Base-by-base conservation (phyloP, 35 echinoderm and acorn worm genomes). In the Lytechinus pictus region DNA sequence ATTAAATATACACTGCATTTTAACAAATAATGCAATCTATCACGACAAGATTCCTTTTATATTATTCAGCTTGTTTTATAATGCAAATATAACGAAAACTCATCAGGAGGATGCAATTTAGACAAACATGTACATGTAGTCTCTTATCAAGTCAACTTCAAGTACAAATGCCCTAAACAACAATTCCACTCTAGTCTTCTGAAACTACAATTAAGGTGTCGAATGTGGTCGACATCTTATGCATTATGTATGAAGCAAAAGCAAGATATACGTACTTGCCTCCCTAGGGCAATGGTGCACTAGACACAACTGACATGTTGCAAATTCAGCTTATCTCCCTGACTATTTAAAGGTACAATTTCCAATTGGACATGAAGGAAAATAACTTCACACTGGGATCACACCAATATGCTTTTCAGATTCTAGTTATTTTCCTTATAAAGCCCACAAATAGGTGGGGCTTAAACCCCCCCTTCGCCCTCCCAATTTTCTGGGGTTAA, bases 191-290 rank as follows among this genome's bases (percentile, higher is more conserved):
- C 19, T 16, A 79, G 66, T 79, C 66, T 79, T 16, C 66, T 79
- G 66, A 79, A 79, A 79, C 66, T 79, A 79, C 66, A 79, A 79
- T 79, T 79, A 79, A 24, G 66, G 66, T 79, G 66, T 79, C 66
- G 19, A 79, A 79, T 79, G 19, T 79, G 66, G 66, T 24, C 19
- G 3, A 79, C 66, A 79, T 79, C 66, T 79, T 7, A 79, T 79
- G 66, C 19, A 79, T 79, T 79, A 79, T 79, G 66, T 24, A 79
- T 79, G 66, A 79, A 24, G 16, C 12, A 28, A 52, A 13, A 91
- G 89, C 89, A 91, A 91, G 89, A 54, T 54, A 44, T 44, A 44
- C 33, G 33, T 44, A 52, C 89, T 91, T 9, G 89, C 89, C 33
- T 12, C 29, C 33, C 33, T 54, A 52, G 89, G 89, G 33, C 11